Evolutionary conservation across 2,113 vertebrate genomes (phyloP), one percentile per base, ranked within the genome.

Genomic region (Amblyornis subalaris): DNA sequence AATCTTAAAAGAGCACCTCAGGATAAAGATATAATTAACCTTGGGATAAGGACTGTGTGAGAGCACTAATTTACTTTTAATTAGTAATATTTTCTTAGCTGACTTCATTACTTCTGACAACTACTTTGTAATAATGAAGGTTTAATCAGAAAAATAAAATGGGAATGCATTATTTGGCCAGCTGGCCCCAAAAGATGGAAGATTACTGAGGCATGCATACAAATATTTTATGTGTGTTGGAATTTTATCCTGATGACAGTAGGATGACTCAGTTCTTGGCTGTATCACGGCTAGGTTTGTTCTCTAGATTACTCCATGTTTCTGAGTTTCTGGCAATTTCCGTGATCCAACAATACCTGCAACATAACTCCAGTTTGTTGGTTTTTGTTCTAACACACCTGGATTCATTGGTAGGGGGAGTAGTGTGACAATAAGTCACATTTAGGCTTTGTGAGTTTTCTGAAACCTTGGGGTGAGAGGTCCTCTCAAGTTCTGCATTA

Each of bases 111-210:
- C 18, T 55, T 8, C 11, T 47, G 26, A n/a, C 6, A 64, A 51
- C 7, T 54, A 23, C 25, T 35, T 78, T 29, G n/a, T 14, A 38
- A 5, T 33, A 74, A 88, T 50, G 13, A 47, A 67, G 51, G 8
- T 66, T 54, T 54, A 66, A 78, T 67, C 6, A 71, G 35, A 85
- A 88, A 90, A 89, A 62, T 53, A 71, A 94, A 67, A 78, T 26
- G 3, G 9, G 25, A 35, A 62, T 47, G 3, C 2, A 3, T 47
- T 58, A 38, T 82, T 74, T 85, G 33, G 10, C 38, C 16, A 38
- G 14, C 5, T 40, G 72, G 23, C 14, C 33, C 23, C 1, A 51
- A 78, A 78, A 47, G 9, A 18, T 28, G 29, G 8, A 72, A 57
- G 21, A 29, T 70, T 76, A 48, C 25, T 57, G 20, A 70, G 25